Percentiles rank a stretch among this genome's conserved stretches.
Evolutionary conservation across 2,113 vertebrate species (phyloP).

Genomic region (Labrus mixtus): DNA sequence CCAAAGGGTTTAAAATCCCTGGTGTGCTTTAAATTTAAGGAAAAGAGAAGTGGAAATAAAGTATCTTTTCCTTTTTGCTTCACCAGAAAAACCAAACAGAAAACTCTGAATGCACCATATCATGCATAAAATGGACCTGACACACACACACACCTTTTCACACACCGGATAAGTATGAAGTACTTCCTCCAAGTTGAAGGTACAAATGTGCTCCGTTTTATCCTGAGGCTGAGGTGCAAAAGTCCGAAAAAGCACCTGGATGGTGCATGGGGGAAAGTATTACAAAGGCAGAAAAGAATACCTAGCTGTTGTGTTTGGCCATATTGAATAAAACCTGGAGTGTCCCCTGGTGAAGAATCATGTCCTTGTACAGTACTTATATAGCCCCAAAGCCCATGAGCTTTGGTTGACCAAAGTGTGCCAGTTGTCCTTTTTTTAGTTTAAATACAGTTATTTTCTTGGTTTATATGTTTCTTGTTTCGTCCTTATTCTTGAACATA

Average conservation of each 20-base stretch:
- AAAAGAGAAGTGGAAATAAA: neutral
- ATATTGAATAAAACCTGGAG: conserved; percentile 26
- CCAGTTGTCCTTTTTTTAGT: neutral
- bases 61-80: neutral
- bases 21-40: neutral
- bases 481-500: neutral
- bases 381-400: neutral
- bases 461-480: neutral
- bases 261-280: neutral
- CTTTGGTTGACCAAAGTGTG: neutral
- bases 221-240: conserved; percentile 12
- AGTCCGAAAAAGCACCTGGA: neutral
- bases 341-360: conserved; percentile 17
- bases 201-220: conserved; percentile 20
- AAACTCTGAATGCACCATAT: neutral
- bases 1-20: conserved; percentile 1
- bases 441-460: neutral
- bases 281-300: conserved; percentile 29
- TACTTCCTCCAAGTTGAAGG: neutral
- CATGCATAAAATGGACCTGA: neutral
- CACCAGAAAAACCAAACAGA: neutral
- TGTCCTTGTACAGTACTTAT: conserved; percentile 24
- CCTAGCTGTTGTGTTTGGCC: conserved; percentile 25
- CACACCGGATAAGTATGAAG: conserved; percentile 3
- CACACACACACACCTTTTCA: conserved; percentile 7